These are phyloP conservation scores for Numenius arquata DNA, from an alignment of 2,113 vertebrate species.

Conservation along the genomic window DNA sequence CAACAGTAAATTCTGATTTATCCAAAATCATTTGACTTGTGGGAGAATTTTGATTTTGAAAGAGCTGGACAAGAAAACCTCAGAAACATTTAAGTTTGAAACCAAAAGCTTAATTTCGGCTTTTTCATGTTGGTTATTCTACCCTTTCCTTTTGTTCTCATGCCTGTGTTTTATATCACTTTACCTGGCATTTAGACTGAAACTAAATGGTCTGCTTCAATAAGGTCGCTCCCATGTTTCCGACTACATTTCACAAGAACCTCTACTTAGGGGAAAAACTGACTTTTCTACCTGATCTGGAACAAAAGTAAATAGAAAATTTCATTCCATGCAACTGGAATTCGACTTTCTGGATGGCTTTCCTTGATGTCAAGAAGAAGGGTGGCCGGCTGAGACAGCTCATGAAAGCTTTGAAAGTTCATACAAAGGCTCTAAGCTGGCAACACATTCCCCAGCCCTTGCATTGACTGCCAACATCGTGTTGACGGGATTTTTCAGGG, in stretches of 20 bases:
- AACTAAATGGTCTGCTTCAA: background rate
- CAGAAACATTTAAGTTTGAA: background rate
- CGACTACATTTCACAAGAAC: background rate
- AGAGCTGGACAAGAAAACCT: background rate
- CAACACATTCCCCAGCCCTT: background rate
- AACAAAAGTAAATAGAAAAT: background rate
- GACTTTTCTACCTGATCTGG: background rate
- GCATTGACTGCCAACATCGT: background rate
- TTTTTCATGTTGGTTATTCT: background rate
- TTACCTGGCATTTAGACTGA: background rate
- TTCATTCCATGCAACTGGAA: background rate
- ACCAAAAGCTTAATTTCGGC: background rate
- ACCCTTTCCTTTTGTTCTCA: background rate
- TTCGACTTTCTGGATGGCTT: background rate
- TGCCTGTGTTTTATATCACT: rapidly evolving
- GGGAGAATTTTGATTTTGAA: background rate
- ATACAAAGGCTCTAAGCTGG: background rate
- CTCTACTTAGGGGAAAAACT: background rate
- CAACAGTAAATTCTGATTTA: background rate
- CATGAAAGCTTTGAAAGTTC: background rate
- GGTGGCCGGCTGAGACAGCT: background rate
- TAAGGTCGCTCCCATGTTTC: background rate
- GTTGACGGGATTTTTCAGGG: background rate
- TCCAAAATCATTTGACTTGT: background rate
- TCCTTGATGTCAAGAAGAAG: background rate